Percentiles rank a stretch among this genome's conserved stretches.
These are phyloP conservation scores for Halcyon badia DNA, from an alignment of 2,797 vertebrate genomes.

Conservation along the genomic window DNA sequence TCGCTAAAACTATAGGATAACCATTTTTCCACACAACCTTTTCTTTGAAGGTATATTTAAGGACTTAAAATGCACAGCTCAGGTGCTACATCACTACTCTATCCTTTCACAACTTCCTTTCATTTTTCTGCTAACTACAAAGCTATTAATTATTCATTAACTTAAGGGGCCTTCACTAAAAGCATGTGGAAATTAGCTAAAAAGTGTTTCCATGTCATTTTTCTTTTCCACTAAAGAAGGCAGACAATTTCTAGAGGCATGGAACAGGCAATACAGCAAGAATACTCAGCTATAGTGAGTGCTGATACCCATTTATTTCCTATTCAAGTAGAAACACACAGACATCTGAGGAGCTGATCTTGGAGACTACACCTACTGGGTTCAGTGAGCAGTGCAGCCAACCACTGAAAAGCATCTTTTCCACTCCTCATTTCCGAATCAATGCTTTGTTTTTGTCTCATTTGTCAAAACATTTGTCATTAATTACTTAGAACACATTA, in stretches of 20 bases:
- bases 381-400: background rate
- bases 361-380: background rate
- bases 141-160: background rate
- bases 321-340: background rate
- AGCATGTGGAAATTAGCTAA: background rate
- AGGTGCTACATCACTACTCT: background rate
- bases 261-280: background rate
- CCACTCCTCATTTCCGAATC: background rate
- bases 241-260: background rate
- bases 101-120: background rate
- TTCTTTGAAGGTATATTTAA: background rate
- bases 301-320: background rate
- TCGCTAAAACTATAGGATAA: background rate
- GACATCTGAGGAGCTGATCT: background rate
- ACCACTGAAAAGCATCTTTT: background rate
- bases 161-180: background rate
- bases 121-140: background rate
- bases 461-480: background rate
- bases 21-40: background rate
- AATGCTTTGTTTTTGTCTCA: background rate
- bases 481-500: background rate
- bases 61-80: background rate
- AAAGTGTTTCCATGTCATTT: background rate
- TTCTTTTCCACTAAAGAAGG: background rate
- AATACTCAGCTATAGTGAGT: background rate